Evolutionary conservation across 1,140 invertebrate species (phyloP), one percentile per base, ranked within the genome.

Genomic region (Cyclina sinensis): DNA sequence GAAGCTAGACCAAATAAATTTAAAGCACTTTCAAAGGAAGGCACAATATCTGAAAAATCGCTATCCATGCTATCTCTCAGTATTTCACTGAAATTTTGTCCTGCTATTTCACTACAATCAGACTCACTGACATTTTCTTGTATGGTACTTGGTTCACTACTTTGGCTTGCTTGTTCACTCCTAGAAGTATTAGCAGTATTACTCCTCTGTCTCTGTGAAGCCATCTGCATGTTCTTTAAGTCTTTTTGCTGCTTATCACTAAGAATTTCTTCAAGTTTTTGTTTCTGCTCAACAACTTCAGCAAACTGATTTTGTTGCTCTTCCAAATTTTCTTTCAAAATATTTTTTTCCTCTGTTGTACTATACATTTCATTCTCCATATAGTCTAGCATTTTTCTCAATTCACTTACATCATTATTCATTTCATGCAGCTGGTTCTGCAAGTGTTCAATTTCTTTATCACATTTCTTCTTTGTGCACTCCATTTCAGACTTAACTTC

Each of bases 341-440:
- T 37, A 35, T 48, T 27, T 80, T 81, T 88, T 35, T 88, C 86
- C 27, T 80, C 78, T 32, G 76, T 27, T 18, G 74, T 32, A 70
- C 46, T 81, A 68, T 54, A 80, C 65, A 88, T 80, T 39, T 88
- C 86, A 81, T 78, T 73, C 32, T 88, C 86, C 76, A 88, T 80
- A 37, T 37, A 88, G 16, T 93, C 91, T 79, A 89, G 68, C 51
- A 79, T 83, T 35, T 51, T 70, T 81, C 78, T 88, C 27, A 88
- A 48, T 54, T 79, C 76, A 70, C 35, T 0, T 14, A 88, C 78
- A 79, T 92, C 91, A 48, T 82, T 79, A 46, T 89, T 90, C 86
- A 92, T 92, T 86, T 91, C 91, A 76, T 90, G 87, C 62, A 90
- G 59, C 68, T 93, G 90, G 21, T 87, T 76, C 84, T 91, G 91